Base-by-base conservation (phyloP, 53 echinoderm and acorn worm species). In the Arbacia lixula region DNA sequence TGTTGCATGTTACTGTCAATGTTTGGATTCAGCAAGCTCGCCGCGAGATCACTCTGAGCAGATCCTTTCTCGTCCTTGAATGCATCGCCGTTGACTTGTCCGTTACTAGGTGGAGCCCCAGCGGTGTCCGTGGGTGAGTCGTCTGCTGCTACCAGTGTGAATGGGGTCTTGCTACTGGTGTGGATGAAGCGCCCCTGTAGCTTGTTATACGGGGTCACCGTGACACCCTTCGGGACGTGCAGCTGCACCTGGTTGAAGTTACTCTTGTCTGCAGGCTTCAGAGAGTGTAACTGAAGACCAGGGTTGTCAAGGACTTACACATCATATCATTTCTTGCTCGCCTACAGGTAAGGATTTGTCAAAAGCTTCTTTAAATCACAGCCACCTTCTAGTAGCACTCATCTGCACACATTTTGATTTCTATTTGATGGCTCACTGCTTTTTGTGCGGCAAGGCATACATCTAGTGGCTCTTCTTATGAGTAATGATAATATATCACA, bases 161-260 rank as follows among this genome's bases (percentile, higher is more conserved):
- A 92, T 0, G 92, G 92, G 1, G 94, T 86, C 56, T 89, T 87
- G 60, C 84, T 69, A 67, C 84, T 90, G 40, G 90, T 84, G 31
- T 94, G 89, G 57, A 97, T 84, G 66, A 90, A 97, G 39, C 82
- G 85, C 3, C 94, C 94, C 12, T 83, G 92, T 0, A 97, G 71
- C 20, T 94, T 85, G 11, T 92, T 84, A 49, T 89, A 91, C 16
- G 97, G 92, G 3, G 76, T 88, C 35, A 97, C 85, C 2, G 82
- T 76, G 14, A 42, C 12, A 12, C 86, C 88, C 35, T 93, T 88
- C 0, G 89, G 71, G 9, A 91, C 38, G 30, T 77, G 77, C 6
- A 86, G 36, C 60, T 86, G 36, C 26, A 86, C 86, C 53, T 66
- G 77, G 49, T 56, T 76, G 17, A 86, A 57, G 66, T 60, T 66